Evolutionary conservation across 2,888 invertebrate genomes (phyloP).

Genomic region (Acrobasis repandana): DNA sequence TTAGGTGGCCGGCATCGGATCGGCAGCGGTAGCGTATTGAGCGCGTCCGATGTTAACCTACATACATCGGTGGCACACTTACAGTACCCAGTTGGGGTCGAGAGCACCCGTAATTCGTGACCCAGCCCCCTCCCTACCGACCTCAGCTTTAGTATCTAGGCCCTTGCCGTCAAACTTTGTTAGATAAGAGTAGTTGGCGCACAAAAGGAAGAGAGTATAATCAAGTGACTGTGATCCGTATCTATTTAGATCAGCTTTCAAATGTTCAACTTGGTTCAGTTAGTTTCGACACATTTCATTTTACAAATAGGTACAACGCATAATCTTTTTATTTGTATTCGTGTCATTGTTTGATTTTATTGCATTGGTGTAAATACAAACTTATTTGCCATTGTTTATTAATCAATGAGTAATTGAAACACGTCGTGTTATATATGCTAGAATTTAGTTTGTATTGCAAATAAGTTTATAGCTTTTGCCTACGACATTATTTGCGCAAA

Average conservation of each 20-base stretch:
- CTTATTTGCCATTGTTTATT: too few relatives aligned
- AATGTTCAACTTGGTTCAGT: slow-evolving; percentile 2
- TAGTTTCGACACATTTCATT: neutral
- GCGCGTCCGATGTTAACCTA: slow-evolving; percentile 81
- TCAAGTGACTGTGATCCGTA: slow-evolving; percentile 12
- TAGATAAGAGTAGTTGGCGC: slow-evolving; percentile 53
- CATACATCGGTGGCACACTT: slow-evolving; percentile 74
- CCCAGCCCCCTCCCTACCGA: slow-evolving; percentile 57
- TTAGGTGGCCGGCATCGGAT: slow-evolving; percentile 78
- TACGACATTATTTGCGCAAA: too few relatives aligned
- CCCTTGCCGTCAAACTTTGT: slow-evolving; percentile 50
- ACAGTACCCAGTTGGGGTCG: slow-evolving; percentile 68
- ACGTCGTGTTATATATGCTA: too few relatives aligned
- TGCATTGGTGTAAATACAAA: too few relatives aligned
- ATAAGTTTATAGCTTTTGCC: too few relatives aligned
- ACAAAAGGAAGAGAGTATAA: slow-evolving; percentile 30
- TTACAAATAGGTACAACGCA: neutral
- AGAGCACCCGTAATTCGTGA: slow-evolving; percentile 73
- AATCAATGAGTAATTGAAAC: too few relatives aligned
- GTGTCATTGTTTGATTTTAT: neutral
- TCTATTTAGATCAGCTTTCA: slow-evolving; percentile 10
- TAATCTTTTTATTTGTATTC: neutral
- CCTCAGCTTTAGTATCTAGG: slow-evolving; percentile 48
- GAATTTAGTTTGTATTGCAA: too few relatives aligned
- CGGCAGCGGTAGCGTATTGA: slow-evolving; percentile 76